Conservation (phyloP, 2,113 vertebrate genomes). For the Dipodomys stephensi region DNA sequence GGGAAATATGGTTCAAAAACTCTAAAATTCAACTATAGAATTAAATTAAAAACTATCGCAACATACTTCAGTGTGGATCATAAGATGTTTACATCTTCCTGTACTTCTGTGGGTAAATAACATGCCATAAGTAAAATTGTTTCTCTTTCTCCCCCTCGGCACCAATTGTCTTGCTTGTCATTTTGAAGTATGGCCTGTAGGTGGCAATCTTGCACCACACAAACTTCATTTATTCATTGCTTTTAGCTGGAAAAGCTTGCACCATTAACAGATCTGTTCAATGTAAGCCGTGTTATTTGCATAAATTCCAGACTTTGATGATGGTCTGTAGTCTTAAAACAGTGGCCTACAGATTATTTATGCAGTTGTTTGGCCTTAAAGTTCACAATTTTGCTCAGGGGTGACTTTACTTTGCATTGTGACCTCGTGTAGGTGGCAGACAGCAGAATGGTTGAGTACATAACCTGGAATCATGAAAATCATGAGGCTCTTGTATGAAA, state of each 20-base stretch:
- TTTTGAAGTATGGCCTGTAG: slow-evolving; percentile 84
- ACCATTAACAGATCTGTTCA: slow-evolving; percentile 77
- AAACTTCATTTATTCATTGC: slow-evolving; percentile 55
- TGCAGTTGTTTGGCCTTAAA: slow-evolving; percentile 78
- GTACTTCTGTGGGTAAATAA: neutral
- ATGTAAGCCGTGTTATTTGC: slow-evolving; percentile 82
- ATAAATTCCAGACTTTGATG: slow-evolving; percentile 88
- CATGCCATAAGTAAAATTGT: neutral
- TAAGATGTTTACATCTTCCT: slow-evolving; percentile 13
- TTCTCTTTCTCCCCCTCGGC: neutral
- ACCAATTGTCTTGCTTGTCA: slow-evolving; percentile 42
- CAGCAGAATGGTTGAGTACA: neutral
- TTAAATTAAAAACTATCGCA: slow-evolving; percentile 17
- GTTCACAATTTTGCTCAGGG: slow-evolving; percentile 65
- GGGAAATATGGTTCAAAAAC: slow-evolving; percentile 15
- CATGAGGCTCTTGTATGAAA: slow-evolving; percentile 26
- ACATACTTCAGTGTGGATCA: neutral
- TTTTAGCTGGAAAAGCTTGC: slow-evolving; percentile 78
- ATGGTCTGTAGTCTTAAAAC: slow-evolving; percentile 83
- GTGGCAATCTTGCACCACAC: slow-evolving; percentile 85
- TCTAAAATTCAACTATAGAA: neutral
- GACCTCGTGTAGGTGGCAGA: slow-evolving; percentile 50
- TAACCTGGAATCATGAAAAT: slow-evolving; percentile 60
- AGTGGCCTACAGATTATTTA: slow-evolving; percentile 78
- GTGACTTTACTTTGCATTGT: slow-evolving; percentile 57